These are phyloP conservation scores for Emys orbicularis DNA, from an alignment of 2,797 vertebrate genomes.

Conservation along the genomic window DNA sequence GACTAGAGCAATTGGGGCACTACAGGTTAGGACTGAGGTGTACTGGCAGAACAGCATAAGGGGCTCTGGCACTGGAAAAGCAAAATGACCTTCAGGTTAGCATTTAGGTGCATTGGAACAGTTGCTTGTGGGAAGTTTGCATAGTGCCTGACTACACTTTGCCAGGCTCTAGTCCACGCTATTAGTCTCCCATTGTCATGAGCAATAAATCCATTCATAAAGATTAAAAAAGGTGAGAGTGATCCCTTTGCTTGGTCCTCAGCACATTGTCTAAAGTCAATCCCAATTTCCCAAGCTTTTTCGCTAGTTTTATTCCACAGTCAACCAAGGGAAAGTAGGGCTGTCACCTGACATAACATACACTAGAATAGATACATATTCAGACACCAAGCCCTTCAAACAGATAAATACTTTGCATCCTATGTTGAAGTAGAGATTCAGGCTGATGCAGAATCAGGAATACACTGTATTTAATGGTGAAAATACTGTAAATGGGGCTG, in stretches of 20 bases:
- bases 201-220: not conserved
- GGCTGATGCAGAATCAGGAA: not conserved
- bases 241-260: not conserved
- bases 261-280: not conserved
- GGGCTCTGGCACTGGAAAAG: not conserved
- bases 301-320: not conserved
- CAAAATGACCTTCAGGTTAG: not conserved
- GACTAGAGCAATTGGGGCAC: not conserved
- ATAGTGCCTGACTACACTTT: not conserved
- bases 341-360: not conserved
- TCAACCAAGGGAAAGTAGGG: not conserved
- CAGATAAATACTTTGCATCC: not conserved
- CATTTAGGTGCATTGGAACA: not conserved
- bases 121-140: not conserved
- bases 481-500: not conserved
- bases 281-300: not conserved
- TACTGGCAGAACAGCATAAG: constrained; percentile 1
- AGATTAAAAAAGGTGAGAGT: not conserved
- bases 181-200: not conserved
- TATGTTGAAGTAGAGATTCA: not conserved
- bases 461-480: not conserved
- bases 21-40: not conserved
- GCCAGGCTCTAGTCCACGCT: not conserved
- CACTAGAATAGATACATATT: not conserved
- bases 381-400: not conserved